Conservation (phyloP, 2,113 vertebrate species). For the Corvus moneduloides region DNA sequence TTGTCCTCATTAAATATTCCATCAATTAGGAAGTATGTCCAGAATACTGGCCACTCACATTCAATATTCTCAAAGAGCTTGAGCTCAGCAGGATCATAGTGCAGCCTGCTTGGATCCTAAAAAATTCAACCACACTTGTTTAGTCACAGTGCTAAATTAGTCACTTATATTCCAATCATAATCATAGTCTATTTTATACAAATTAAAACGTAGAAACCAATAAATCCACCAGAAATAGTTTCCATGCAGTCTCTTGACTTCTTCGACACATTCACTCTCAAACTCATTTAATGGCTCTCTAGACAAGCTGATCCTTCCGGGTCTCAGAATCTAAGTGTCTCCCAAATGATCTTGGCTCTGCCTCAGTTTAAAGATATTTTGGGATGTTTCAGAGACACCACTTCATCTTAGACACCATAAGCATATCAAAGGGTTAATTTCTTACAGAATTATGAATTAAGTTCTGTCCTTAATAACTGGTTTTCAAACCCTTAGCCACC, state of each 20-base stretch:
- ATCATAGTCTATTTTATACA: not conserved
- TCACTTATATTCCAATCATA: not conserved
- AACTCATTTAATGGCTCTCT: not conserved
- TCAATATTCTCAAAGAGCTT: slow-evolving; percentile 99
- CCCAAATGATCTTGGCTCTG: not conserved
- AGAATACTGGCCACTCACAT: slow-evolving; percentile 98
- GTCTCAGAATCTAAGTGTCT: not conserved
- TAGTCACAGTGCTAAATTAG: not conserved
- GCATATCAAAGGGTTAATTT: not conserved
- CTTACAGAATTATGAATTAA: not conserved
- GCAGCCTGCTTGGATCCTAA: slow-evolving; percentile 91
- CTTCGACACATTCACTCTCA: not conserved
- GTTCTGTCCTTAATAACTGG: not conserved
- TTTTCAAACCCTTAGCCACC: not conserved
- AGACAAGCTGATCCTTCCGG: not conserved
- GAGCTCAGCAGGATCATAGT: slow-evolving; percentile 96
- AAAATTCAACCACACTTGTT: not conserved
- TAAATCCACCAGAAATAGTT: not conserved
- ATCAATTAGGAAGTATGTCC: slow-evolving; percentile 95
- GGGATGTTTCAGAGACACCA: not conserved
- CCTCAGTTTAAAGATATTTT: not conserved
- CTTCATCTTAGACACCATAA: not conserved
- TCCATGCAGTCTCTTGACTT: not conserved
- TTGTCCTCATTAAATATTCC: slow-evolving; percentile 88
- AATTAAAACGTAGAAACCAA: not conserved